Percentiles rank a stretch among this genome's conserved stretches.
Evolutionary conservation across 2,888 invertebrate genomes (phyloP).

Genomic region (Tribolium freemani): DNA sequence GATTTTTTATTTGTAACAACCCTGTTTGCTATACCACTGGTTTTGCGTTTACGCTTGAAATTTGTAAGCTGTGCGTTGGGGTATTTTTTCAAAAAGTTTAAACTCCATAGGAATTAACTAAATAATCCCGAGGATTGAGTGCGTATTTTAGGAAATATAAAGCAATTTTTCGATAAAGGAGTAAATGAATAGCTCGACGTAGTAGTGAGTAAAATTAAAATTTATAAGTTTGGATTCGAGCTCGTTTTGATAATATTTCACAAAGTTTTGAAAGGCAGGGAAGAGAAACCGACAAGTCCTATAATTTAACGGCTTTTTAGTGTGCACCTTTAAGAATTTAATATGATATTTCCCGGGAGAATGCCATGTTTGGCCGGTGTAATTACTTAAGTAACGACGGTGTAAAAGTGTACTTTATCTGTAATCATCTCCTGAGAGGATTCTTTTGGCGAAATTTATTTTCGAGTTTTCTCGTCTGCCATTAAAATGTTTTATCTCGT

Average conservation of each 20-base stretch:
- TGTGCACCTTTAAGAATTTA: background rate
- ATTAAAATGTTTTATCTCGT: slow-evolving; percentile 7
- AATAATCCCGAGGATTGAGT: no score
- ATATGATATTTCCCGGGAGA: background rate
- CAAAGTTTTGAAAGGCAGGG: background rate
- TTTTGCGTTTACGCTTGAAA: no score
- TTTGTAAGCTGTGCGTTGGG: no score
- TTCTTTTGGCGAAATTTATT: background rate
- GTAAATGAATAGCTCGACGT: background rate
- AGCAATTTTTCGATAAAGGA: no score
- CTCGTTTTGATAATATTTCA: background rate
- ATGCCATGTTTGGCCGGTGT: background rate
- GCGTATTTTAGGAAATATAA: no score
- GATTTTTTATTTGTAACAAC: no score
- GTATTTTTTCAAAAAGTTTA: no score
- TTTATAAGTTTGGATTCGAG: slow-evolving; percentile 2
- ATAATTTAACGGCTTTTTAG: slow-evolving; percentile 7
- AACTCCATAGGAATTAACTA: no score
- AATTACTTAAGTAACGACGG: slow-evolving; percentile 12
- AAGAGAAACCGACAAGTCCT: background rate
- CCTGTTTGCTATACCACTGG: no score
- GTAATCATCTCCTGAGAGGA: background rate
- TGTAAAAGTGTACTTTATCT: slow-evolving; percentile 18
- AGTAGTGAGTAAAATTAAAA: slow-evolving; percentile 9
- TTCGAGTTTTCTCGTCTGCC: slow-evolving; percentile 1